Percentiles rank a stretch among this genome's conserved stretches.
phyloP scores from a whole-genome alignment of 2,113 vertebrate genomes.

The Parus major region DNA sequence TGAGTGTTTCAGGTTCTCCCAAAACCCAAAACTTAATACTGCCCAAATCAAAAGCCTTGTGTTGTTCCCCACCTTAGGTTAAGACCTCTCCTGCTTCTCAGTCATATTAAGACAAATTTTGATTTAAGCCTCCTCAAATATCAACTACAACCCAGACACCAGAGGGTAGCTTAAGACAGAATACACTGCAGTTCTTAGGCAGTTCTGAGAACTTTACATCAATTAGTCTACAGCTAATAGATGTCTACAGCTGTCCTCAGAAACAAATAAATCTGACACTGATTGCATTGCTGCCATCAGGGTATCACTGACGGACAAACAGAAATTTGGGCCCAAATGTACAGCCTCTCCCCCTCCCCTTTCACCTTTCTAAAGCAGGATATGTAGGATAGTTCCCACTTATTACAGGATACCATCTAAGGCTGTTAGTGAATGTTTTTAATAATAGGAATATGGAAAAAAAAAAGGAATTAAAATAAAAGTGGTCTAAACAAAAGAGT shows the following conservation, averaged over 20 bases:
- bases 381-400: not conserved
- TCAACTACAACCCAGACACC: accelerated
- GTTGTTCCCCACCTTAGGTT: not conserved
- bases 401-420: not conserved
- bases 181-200: accelerated
- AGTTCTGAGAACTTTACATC: not conserved
- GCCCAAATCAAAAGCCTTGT: not conserved
- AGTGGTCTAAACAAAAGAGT: not conserved
- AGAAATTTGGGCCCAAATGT: not conserved
- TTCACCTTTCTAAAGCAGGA: not conserved
- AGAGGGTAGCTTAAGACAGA: not conserved
- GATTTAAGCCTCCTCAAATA: not conserved
- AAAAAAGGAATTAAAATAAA: not conserved
- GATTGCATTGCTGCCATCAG: not conserved
- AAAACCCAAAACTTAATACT: not conserved
- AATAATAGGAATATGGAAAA: not conserved
- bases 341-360: not conserved
- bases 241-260: not conserved
- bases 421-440: not conserved
- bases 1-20: not conserved
- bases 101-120: not conserved
- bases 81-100: not conserved
- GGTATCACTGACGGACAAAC: not conserved
- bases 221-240: not conserved
- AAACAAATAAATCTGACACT: not conserved